Conservation (phyloP, 2,797 vertebrate genomes). For the Lutjanus campechanus region DNA sequence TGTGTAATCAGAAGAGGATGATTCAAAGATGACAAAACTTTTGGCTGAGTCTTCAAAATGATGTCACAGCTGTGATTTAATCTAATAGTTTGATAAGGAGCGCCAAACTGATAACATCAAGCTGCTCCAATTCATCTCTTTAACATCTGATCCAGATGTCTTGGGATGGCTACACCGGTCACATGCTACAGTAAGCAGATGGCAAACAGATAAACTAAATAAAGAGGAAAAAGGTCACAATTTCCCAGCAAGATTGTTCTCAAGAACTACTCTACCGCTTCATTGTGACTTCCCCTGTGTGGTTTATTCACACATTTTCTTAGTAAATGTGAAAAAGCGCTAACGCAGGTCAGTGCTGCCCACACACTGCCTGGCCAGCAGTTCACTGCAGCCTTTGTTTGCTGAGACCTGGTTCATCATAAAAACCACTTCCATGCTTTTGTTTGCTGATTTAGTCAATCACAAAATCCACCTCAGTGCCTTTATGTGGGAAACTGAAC, state of each 20-base stretch:
- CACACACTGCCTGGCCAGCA: conserved; percentile 72
- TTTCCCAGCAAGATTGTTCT: conserved; percentile 8
- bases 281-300: conserved; percentile 21
- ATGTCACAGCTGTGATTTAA: conserved; percentile 15
- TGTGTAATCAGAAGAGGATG: background rate
- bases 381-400: conserved; percentile 77
- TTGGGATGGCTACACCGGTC: background rate
- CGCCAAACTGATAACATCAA: conserved; percentile 12
- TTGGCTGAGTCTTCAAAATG: background rate
- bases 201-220: conserved; percentile 7
- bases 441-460: conserved; percentile 82
- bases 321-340: conserved; percentile 51
- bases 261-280: background rate
- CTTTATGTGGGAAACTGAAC: conserved; percentile 81
- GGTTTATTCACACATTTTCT: conserved; percentile 47
- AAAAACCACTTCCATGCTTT: conserved; percentile 83
- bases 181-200: conserved; percentile 2
- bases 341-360: conserved; percentile 65
- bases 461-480: conserved; percentile 77
- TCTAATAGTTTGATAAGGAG: background rate
- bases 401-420: conserved; percentile 75
- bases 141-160: conserved; percentile 19
- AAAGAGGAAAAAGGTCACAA: background rate
- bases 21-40: conserved; percentile 1
- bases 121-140: conserved; percentile 16